Evolutionary conservation across 2,888 invertebrate species (phyloP), one percentile per base, ranked within the genome.

Genomic region (Matsumyia berberina): DNA sequence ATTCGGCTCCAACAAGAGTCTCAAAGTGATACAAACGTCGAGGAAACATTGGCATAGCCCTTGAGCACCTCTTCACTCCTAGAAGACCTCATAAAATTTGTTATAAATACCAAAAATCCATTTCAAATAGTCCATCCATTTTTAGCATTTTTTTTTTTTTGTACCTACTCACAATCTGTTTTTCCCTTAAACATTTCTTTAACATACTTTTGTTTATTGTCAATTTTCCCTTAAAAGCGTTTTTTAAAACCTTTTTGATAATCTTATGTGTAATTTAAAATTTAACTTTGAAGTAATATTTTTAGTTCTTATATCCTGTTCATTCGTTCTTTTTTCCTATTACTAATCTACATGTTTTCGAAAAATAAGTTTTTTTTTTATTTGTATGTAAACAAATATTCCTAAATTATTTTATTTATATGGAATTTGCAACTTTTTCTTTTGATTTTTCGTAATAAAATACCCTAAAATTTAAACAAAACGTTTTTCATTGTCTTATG

Each of bases 391-490:
- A n/a, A n/a, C 12, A 39, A 39, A 39, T 39, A 39, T 2, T 1
- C 8, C 4, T 39, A 39, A n/a, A n/a, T n/a, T 39, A 39, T 39
- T 39, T 39, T 39, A 39, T 39, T 39, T 39, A 39, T 39, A 12
- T 39, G 39, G 39, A 39, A 39, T 39, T 39, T 39, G 39, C 12
- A n/a, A n/a, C n/a, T n/a, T n/a, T n/a, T n/a, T n/a, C n/a, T n/a
- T n/a, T n/a, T n/a, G n/a, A n/a, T n/a, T 39, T 39, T 39, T 39
- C n/a, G 39, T 39, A 39, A 39, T 39, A 39, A 39, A 39, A 39
- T 39, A 12, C 39, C n/a, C 2, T 39, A 39, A 39, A 39, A 39
- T 12, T 39, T 39, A 39, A 39, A 39, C 39, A 39, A n/a, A n/a
- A n/a, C n/a, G n/a, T n/a, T n/a, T n/a, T n/a, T n/a, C n/a, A n/a